These are phyloP conservation scores for Agriopis aurantiaria DNA, from an alignment of 2,888 invertebrate genomes.

Conservation along the genomic window DNA sequence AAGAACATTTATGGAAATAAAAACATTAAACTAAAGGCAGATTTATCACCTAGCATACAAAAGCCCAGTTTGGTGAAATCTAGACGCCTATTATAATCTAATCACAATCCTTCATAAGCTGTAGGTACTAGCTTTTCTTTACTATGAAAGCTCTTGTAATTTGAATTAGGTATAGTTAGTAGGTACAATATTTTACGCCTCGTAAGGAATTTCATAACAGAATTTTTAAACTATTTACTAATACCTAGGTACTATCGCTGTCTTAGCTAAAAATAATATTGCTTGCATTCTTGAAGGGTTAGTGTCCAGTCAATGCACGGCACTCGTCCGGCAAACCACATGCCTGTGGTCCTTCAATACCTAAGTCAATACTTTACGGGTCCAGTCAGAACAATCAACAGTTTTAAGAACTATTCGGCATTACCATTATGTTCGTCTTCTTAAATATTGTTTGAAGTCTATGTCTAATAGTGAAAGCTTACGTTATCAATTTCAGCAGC, in stretches of 20 bases:
- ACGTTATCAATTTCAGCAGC: too few relatives aligned
- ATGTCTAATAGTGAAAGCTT: too few relatives aligned
- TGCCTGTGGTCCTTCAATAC: constrained; percentile 25
- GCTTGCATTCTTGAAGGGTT: constrained; percentile 21
- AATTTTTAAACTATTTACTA: neutral
- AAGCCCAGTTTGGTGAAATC: neutral
- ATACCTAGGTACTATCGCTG: neutral
- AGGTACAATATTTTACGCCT: neutral
- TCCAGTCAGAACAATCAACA: too few relatives aligned
- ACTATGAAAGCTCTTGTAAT: too few relatives aligned
- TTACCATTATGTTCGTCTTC: too few relatives aligned
- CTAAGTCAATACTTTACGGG: constrained; percentile 32
- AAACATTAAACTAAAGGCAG: neutral
- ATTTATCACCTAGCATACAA: neutral
- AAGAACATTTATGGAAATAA: too few relatives aligned
- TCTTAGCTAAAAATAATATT: neutral
- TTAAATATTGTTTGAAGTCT: too few relatives aligned
- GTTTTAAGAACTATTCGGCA: too few relatives aligned
- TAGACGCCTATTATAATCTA: too few relatives aligned
- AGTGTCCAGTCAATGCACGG: constrained; percentile 25
- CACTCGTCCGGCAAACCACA: constrained; percentile 4
- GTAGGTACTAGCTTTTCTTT: too few relatives aligned
- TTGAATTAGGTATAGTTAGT: neutral
- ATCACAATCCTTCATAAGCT: too few relatives aligned
- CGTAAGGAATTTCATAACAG: neutral